Evolutionary conservation across 2,797 vertebrate species (phyloP), one percentile per base, ranked within the genome.

Genomic region (Cuniculus paca): DNA sequence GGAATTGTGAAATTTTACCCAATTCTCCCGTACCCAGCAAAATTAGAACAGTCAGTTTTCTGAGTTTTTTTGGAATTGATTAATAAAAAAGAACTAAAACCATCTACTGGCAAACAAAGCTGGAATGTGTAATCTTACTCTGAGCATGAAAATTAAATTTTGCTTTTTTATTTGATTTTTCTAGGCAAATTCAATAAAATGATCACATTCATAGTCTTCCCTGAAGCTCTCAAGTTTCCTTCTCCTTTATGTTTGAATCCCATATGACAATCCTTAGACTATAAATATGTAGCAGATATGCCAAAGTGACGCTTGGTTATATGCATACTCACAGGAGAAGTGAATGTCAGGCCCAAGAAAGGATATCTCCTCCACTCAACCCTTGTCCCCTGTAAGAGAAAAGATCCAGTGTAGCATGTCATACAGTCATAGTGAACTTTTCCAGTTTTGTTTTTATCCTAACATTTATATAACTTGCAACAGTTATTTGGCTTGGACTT

Each of bases 181-280:
- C 82, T 81, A 92, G 61, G 83, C 68, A 86, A 95, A 93, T 91
- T 92, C 68, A 96, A 94, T 96, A 95, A 94, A 95, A 90, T 94
- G 88, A 97, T 88, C 87, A 93, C 85, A 95, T 77, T 74, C 60
- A n/a, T 61, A 79, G 81, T 94, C 80, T 78, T 56, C 28, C 50
- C 86, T 54, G 31, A 70, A 84, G 75, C 58, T 65, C 90, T 93
- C 39, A 84, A 65, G 63, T 68, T 79, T 13, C 17, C 34, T 54
- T 58, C 61, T 79, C 42, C 70, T 90, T 81, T 78, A 39, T 85
- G 52, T 42, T 82, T 90, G 65, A 95, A 79, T 50, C 45, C 77
- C 82, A 94, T 16, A 79, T 56, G 65, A 87, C 87, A 94, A 52
- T 54, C 65, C 75, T 88, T 81, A 74, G 63, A 70, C 39, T 61